phyloP scores from a whole-genome alignment of 2,888 invertebrate genomes.

The Blomia tropicalis region DNA sequence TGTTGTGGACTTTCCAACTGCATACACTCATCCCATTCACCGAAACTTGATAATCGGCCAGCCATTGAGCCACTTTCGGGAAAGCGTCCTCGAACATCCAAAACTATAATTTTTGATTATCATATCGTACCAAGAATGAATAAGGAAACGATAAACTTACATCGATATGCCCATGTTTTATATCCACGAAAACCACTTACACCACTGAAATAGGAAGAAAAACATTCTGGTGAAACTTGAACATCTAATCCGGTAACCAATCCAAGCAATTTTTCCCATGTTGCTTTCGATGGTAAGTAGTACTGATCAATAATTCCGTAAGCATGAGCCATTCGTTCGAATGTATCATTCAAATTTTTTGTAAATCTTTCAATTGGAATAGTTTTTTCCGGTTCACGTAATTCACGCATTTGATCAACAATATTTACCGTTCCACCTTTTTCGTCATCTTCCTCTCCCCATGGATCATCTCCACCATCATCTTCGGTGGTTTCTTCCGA shows the following conservation, averaged over 20 bases:
- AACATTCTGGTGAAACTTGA: constrained; percentile 16
- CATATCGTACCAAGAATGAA: neutral
- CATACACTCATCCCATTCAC: constrained; percentile 23
- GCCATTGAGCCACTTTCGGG: constrained; percentile 6
- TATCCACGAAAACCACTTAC: constrained; percentile 17
- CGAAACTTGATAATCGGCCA: constrained; percentile 22
- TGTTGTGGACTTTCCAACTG: constrained; percentile 14
- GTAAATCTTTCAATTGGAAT: neutral
- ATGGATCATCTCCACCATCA: neutral
- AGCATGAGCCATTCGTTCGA: neutral
- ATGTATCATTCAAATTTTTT: constrained; percentile 18
- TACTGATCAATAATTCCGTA: neutral
- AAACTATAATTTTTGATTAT: constrained; percentile 5
- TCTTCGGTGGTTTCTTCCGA: neutral
- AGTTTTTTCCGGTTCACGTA: neutral
- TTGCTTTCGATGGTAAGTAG: constrained; percentile 5
- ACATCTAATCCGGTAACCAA: constrained; percentile 19
- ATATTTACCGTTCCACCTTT: neutral
- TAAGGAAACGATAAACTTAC: too few species aligned
- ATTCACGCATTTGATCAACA: constrained; percentile 10
- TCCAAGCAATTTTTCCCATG: constrained; percentile 11
- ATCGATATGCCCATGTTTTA: constrained; percentile 20
- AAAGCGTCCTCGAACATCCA: constrained; percentile 19
- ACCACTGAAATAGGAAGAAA: constrained; percentile 17
- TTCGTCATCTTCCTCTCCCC: constrained; percentile 1